Conservation (phyloP, 1,140 invertebrate genomes). For the Globodera ellingtonae region DNA sequence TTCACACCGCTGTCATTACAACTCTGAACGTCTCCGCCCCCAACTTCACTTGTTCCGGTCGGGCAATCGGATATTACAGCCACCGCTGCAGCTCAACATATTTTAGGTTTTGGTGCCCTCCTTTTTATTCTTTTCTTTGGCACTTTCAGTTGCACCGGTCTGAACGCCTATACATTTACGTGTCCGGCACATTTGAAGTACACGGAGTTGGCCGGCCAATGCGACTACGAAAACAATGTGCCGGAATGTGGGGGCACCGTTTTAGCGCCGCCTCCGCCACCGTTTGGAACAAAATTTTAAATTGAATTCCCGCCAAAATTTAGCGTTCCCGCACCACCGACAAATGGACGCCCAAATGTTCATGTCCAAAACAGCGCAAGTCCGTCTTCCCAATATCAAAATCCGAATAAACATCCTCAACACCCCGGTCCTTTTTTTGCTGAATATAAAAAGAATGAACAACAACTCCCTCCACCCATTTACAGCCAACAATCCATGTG, state of each 20-base stretch:
- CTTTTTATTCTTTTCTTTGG: background rate
- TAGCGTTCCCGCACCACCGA: background rate
- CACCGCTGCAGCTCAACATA: conserved; percentile 4
- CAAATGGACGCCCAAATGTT: background rate
- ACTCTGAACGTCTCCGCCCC: background rate
- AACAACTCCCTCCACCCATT: background rate
- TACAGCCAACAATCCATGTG: conserved; percentile 17
- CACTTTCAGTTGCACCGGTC: conserved; percentile 19
- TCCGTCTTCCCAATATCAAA: background rate
- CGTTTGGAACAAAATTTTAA: background rate
- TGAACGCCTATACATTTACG: conserved; percentile 1
- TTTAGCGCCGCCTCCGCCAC: background rate
- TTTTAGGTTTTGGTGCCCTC: conserved; percentile 4
- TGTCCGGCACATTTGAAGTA: conserved; percentile 20
- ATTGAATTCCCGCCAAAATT: background rate
- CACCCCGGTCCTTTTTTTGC: background rate
- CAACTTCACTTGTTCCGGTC: conserved; percentile 21
- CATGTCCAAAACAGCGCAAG: background rate
- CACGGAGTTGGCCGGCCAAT: conserved; percentile 10
- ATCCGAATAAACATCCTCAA: background rate
- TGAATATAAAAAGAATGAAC: background rate
- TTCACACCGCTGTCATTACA: too few relatives aligned
- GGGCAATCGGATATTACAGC: conserved; percentile 29
- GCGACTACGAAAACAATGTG: conserved; percentile 25
- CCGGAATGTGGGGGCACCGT: conserved; percentile 25